These are phyloP conservation scores for Euwallacea similis DNA, from an alignment of 1,140 invertebrate genomes.

Conservation along the genomic window DNA sequence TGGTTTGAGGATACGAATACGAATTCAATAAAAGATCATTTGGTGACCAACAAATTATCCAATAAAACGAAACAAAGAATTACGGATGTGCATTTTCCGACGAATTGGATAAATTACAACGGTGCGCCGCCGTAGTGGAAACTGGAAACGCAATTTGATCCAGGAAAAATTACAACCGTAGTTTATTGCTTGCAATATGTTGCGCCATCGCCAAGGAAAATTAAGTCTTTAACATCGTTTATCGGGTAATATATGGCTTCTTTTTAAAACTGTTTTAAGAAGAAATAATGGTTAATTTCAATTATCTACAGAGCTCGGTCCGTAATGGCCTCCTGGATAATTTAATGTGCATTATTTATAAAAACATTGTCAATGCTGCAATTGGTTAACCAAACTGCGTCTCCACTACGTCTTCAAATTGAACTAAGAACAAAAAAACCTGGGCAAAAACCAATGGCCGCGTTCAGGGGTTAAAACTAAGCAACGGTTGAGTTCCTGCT, in stretches of 20 bases:
- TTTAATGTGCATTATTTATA: too few relatives aligned
- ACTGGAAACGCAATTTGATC: slow-evolving; percentile 23
- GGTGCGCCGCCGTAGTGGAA: background rate
- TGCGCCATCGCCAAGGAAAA: slow-evolving; percentile 14
- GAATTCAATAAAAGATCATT: slow-evolving; percentile 37
- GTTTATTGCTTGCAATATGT: slow-evolving; percentile 19
- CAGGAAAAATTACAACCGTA: slow-evolving; percentile 19
- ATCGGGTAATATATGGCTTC: background rate
- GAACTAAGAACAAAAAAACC: too few relatives aligned
- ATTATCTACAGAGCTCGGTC: too few relatives aligned
- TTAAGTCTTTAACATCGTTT: slow-evolving; percentile 7
- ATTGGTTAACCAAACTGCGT: too few relatives aligned
- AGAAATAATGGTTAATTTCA: too few relatives aligned
- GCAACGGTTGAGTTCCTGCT: too few relatives aligned
- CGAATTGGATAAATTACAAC: slow-evolving; percentile 31
- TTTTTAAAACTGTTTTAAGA: too few relatives aligned
- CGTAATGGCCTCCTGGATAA: too few relatives aligned
- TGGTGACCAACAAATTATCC: slow-evolving; percentile 37
- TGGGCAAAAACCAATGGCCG: too few relatives aligned
- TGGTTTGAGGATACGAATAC: slow-evolving; percentile 3
- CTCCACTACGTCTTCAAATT: too few relatives aligned
- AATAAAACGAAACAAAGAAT: slow-evolving; percentile 36
- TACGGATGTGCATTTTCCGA: slow-evolving; percentile 31
- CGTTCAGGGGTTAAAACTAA: too few relatives aligned
- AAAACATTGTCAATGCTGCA: too few relatives aligned